Evolutionary conservation across 1,140 invertebrate species (phyloP).

Genomic region (Drosophila biarmipes): DNA sequence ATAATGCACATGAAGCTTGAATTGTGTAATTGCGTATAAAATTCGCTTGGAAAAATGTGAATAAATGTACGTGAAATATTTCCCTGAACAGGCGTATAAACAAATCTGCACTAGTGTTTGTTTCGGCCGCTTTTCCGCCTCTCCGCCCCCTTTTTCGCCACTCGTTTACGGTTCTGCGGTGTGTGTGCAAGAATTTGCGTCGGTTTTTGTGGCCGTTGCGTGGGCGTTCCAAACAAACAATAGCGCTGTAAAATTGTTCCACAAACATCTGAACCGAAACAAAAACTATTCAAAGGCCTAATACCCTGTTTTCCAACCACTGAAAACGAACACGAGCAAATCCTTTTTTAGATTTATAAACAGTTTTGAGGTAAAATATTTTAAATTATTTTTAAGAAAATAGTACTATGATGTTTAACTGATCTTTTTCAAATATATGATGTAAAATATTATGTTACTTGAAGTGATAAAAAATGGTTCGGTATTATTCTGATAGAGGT

Average conservation of each 20-base stretch:
- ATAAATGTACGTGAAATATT: conserved; percentile 37
- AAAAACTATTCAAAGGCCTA: neutral
- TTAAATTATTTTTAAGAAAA: too few species aligned
- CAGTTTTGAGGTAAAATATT: too few species aligned
- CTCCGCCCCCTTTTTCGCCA: neutral
- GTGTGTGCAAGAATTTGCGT: conserved; percentile 49
- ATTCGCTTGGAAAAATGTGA: conserved; percentile 21
- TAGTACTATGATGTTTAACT: too few species aligned
- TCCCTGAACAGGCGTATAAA: conserved; percentile 37
- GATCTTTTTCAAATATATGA: too few species aligned
- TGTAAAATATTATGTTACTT: too few species aligned
- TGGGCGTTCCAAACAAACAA: conserved; percentile 52
- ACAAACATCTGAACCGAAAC: conserved; percentile 11
- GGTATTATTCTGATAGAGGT: too few species aligned
- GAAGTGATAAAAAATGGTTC: too few species aligned
- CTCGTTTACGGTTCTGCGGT: conserved; percentile 2
- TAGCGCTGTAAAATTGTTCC: conserved; percentile 40
- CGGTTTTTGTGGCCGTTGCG: conserved; percentile 47
- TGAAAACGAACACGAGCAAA: neutral
- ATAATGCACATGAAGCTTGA: conserved; percentile 35
- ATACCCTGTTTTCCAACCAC: neutral
- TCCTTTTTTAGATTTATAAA: neutral
- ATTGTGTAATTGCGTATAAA: conserved; percentile 28
- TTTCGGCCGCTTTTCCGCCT: conserved; percentile 5
- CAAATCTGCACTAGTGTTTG: conserved; percentile 39